Conservation (phyloP, 2,113 vertebrate genomes). For the Poeciliopsis occidentalis region DNA sequence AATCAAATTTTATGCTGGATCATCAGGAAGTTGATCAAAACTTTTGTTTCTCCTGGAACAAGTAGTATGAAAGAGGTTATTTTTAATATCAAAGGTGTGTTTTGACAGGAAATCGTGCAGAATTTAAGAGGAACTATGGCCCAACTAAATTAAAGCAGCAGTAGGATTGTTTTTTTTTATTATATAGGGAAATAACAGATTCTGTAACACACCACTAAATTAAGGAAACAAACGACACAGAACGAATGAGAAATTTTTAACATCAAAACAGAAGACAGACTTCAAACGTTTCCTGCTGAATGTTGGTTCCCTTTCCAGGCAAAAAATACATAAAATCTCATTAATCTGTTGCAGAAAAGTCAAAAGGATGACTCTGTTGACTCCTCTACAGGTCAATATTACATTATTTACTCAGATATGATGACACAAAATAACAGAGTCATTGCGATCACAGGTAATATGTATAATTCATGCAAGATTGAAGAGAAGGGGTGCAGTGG, state of each 20-base stretch:
- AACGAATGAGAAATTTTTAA: neutral
- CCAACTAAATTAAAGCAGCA: too few species aligned
- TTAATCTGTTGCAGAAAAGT: neutral
- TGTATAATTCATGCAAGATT: neutral
- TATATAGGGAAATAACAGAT: neutral
- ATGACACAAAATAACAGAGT: neutral
- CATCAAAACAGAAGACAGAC: neutral
- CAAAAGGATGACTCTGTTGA: too few species aligned
- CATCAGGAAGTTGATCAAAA: neutral
- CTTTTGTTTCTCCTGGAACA: neutral
- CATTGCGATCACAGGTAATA: neutral
- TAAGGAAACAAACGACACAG: neutral
- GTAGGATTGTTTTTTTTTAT: too few species aligned
- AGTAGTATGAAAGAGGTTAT: neutral
- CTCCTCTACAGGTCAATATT: too few species aligned
- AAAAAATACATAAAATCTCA: neutral
- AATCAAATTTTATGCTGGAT: neutral
- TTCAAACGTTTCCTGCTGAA: neutral
- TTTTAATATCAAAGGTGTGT: neutral
- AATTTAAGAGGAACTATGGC: neutral
- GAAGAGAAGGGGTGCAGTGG: neutral
- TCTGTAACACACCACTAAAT: neutral
- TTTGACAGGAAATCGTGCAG: neutral
- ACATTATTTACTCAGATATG: neutral
- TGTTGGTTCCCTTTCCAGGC: neutral